phyloP scores from a whole-genome alignment of 1,140 invertebrate genomes.

The Zaprionus gabonicus region DNA sequence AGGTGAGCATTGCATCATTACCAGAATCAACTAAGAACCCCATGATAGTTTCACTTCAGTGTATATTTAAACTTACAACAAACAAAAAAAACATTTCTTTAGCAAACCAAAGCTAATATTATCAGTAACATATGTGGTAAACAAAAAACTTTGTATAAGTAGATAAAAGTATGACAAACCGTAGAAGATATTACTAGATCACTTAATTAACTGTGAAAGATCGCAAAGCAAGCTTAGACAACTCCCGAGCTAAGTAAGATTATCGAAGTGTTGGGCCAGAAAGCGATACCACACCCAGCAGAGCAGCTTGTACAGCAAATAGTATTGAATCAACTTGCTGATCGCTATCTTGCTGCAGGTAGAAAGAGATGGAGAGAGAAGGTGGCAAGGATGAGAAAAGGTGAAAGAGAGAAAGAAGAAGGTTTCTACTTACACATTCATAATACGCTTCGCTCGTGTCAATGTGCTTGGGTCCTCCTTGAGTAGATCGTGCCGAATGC shows the following conservation, averaged over 20 bases:
- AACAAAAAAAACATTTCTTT: background rate
- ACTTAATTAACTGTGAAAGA: too few species aligned
- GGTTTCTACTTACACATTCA: constrained; percentile 50
- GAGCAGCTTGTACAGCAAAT: constrained; percentile 65
- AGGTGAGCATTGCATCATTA: constrained; percentile 40
- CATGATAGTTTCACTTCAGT: background rate
- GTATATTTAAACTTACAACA: background rate
- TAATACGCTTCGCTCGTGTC: constrained; percentile 26
- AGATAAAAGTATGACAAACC: too few species aligned
- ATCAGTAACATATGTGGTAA: background rate
- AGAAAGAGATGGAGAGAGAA: background rate
- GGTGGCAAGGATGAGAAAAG: background rate
- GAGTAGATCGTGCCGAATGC: constrained; percentile 60
- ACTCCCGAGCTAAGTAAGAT: background rate
- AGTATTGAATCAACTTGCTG: constrained; percentile 44
- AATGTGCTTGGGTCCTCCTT: constrained; percentile 59
- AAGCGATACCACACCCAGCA: constrained; percentile 54
- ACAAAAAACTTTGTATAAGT: too few species aligned
- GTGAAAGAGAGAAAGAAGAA: too few species aligned
- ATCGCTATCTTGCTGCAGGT: constrained; percentile 53
- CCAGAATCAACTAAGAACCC: background rate
- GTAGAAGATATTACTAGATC: too few species aligned
- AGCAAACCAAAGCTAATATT: constrained; percentile 8
- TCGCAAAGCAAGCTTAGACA: background rate
- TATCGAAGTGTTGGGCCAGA: constrained; percentile 30